phyloP scores from a whole-genome alignment of 92 coral and sea anemone genomes.

The Epizoanthus scotinus region DNA sequence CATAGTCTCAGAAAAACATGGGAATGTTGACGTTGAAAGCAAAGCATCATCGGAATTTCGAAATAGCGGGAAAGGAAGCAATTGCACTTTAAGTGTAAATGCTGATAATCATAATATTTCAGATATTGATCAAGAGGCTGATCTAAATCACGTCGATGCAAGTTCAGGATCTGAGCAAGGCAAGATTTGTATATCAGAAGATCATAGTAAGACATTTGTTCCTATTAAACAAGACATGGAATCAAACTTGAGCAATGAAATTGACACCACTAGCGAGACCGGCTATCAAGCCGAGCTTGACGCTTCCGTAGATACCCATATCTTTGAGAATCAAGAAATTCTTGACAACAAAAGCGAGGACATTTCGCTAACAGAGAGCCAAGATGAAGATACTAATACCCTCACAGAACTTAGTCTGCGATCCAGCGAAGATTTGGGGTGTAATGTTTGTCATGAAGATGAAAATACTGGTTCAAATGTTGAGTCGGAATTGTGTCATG shows the following conservation, averaged over 20 bases:
- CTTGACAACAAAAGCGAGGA: constrained; percentile 5
- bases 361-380: not conserved
- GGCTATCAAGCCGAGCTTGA: constrained; percentile 1
- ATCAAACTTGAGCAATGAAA: not conserved
- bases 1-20: not conserved
- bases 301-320: no score
- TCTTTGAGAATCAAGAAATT: constrained; percentile 8
- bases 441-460: not conserved
- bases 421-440: constrained; percentile 2
- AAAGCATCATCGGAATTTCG: constrained; percentile 22
- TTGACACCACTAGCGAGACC: not conserved
- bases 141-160: not conserved
- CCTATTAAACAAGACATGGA: not conserved
- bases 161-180: not conserved
- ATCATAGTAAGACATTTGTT: not conserved
- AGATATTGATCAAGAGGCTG: constrained; percentile 1
- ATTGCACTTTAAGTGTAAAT: not conserved
- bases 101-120: not conserved
- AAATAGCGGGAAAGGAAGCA: constrained; percentile 10
- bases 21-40: not conserved
- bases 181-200: not conserved
- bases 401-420: constrained; percentile 8
- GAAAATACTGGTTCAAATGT: not conserved
- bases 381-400: constrained; percentile 9
- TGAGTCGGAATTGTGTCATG: not conserved